Conservation (phyloP, 2,797 vertebrate genomes). For the Octomys mimax region DNA sequence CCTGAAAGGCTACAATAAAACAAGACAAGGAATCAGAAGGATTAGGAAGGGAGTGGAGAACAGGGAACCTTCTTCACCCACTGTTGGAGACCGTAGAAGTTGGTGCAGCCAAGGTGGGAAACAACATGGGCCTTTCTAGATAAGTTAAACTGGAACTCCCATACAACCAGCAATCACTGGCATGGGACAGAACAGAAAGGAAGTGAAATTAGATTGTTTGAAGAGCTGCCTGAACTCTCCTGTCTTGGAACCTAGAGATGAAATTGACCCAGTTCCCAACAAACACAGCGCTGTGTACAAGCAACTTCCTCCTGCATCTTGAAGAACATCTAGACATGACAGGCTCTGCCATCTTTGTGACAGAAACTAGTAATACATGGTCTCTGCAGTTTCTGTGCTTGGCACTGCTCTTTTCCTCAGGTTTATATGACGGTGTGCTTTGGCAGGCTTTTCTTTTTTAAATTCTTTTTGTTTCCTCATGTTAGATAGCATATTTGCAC, state of each 20-base stretch:
- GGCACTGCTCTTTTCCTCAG: background rate
- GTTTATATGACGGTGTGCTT: background rate
- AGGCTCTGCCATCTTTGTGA: constrained; percentile 23
- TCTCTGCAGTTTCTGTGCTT: background rate
- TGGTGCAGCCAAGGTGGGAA: background rate
- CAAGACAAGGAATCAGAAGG: background rate
- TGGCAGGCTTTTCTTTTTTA: constrained; percentile 17
- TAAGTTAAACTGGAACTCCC: background rate
- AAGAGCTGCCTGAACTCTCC: background rate
- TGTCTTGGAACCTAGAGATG: background rate
- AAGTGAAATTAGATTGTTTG: background rate
- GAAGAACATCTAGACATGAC: background rate
- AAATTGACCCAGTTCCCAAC: background rate
- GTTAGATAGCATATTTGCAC: background rate
- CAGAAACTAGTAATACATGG: background rate
- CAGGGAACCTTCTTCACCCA: background rate
- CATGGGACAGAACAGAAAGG: background rate
- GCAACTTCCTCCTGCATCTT: background rate
- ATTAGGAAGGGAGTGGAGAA: background rate
- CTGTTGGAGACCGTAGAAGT: background rate
- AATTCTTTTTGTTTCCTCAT: background rate
- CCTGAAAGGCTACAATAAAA: background rate
- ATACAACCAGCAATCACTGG: background rate
- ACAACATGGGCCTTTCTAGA: background rate
- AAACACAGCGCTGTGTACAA: background rate